Percentiles rank a stretch among this genome's conserved stretches.
phyloP scores from a whole-genome alignment of 1,140 invertebrate genomes.

The Acromyrmex echinatior region DNA sequence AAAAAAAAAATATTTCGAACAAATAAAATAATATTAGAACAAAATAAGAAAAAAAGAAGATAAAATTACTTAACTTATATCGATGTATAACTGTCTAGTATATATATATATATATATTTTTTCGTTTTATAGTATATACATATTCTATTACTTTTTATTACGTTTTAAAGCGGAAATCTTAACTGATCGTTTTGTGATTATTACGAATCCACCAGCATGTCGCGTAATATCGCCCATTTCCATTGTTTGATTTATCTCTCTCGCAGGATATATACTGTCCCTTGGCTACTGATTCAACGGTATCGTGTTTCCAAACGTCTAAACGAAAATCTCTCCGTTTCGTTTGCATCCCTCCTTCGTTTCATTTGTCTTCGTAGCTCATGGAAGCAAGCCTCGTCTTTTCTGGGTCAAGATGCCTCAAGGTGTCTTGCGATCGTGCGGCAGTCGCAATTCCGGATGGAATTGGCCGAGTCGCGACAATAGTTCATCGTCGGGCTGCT shows the following conservation, averaged over 20 bases:
- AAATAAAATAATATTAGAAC: not conserved
- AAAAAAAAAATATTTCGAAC: not conserved
- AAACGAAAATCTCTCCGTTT: slow-evolving; percentile 1
- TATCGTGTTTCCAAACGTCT: slow-evolving; percentile 10
- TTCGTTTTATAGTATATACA: not conserved
- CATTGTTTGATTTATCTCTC: slow-evolving; percentile 31
- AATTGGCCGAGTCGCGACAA: slow-evolving; percentile 66
- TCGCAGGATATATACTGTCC: slow-evolving; percentile 66
- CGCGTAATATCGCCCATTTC: slow-evolving; percentile 69
- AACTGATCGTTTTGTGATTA: slow-evolving; percentile 57
- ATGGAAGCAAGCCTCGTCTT: not conserved
- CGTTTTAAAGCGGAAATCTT: not conserved
- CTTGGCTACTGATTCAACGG: not conserved
- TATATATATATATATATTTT: not conserved
- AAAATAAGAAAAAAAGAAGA: not conserved
- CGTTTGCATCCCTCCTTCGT: slow-evolving; percentile 18
- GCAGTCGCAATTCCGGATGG: slow-evolving; percentile 28
- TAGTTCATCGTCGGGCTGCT: slow-evolving; percentile 73
- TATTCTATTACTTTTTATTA: no score
- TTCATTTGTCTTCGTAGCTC: not conserved
- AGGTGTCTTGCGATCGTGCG: slow-evolving; percentile 26
- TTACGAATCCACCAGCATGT: slow-evolving; percentile 43
- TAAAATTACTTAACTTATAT: not conserved
- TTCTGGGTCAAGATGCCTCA: slow-evolving; percentile 27
- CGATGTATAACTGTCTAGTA: not conserved